Percentiles rank a stretch among this genome's conserved stretches.
These are phyloP conservation scores for Polietes domitor DNA, from an alignment of 2,888 invertebrate species.

Conservation along the genomic window DNA sequence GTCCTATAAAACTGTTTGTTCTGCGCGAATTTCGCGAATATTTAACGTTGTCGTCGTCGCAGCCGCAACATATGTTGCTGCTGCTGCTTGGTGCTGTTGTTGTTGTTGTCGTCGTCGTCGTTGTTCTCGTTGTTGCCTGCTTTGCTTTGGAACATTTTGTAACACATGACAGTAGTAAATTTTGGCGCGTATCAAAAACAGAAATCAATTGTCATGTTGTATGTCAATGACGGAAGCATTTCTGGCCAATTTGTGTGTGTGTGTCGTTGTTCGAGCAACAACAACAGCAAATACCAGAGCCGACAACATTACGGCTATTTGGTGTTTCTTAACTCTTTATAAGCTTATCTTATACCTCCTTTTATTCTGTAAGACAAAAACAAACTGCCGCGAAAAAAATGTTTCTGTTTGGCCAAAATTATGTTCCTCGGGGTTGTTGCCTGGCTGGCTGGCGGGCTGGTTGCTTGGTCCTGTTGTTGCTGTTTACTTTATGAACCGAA, in stretches of 20 bases:
- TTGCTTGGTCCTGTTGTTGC: background rate
- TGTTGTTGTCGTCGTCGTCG: background rate
- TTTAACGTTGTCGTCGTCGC: background rate
- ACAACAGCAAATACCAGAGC: constrained; percentile 12
- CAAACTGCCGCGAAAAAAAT: constrained; percentile 19
- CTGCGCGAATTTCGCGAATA: constrained; percentile 8
- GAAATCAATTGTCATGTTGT: constrained; percentile 79
- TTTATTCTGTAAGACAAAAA: constrained; percentile 41
- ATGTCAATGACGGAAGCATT: constrained; percentile 78
- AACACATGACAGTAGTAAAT: constrained; percentile 74
- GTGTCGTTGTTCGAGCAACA: background rate
- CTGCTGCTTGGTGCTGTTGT: background rate
- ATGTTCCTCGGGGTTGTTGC: constrained; percentile 44
- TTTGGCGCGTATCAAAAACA: constrained; percentile 78
- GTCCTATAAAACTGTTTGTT: constrained; percentile 58
- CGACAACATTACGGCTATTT: constrained; percentile 24
- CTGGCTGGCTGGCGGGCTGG: background rate
- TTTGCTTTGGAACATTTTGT: constrained; percentile 33
- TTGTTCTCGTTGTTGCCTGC: background rate
- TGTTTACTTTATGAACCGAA: constrained; percentile 63
- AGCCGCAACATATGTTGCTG: background rate
- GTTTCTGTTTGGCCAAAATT: constrained; percentile 8
- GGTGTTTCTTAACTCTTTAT: constrained; percentile 31
- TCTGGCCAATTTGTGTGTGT: constrained; percentile 65
- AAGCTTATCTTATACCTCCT: constrained; percentile 37